Percentiles rank a stretch among this genome's conserved stretches.
These are phyloP conservation scores for Phaenicophaeus curvirostris DNA, from an alignment of 2,797 vertebrate genomes.

Conservation along the genomic window DNA sequence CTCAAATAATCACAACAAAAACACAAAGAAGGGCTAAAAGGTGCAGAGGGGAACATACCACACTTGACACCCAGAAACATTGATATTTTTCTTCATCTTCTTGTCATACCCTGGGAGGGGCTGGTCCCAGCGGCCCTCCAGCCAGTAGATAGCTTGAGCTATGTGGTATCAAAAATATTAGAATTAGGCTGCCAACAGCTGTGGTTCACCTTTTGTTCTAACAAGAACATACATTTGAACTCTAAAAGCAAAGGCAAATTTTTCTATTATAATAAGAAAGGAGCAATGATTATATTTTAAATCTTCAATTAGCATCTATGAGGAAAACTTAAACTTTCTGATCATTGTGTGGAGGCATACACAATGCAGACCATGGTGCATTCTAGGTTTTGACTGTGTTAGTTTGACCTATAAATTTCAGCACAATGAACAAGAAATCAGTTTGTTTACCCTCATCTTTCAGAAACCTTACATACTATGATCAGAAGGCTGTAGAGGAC, in stretches of 20 bases:
- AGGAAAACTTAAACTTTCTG: not conserved
- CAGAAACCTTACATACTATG: not conserved
- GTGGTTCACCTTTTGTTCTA: not conserved
- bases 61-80: not conserved
- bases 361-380: not conserved
- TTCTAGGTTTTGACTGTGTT: not conserved
- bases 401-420: not conserved
- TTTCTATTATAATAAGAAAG: not conserved
- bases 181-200: not conserved
- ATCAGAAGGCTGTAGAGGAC: not conserved
- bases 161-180: not conserved
- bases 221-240: not conserved
- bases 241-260: not conserved
- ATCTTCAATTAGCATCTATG: not conserved
- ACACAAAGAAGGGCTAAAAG: not conserved
- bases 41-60: fast-evolving
- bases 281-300: not conserved
- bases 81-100: not conserved
- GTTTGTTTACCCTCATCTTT: not conserved
- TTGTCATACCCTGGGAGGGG: too few species aligned
- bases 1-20: not conserved
- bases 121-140: not conserved
- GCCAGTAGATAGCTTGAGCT: not conserved
- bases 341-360: not conserved
- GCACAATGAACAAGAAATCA: not conserved